These are phyloP conservation scores for Drosophila borborema DNA, from an alignment of 2,888 invertebrate species.

Conservation along the genomic window DNA sequence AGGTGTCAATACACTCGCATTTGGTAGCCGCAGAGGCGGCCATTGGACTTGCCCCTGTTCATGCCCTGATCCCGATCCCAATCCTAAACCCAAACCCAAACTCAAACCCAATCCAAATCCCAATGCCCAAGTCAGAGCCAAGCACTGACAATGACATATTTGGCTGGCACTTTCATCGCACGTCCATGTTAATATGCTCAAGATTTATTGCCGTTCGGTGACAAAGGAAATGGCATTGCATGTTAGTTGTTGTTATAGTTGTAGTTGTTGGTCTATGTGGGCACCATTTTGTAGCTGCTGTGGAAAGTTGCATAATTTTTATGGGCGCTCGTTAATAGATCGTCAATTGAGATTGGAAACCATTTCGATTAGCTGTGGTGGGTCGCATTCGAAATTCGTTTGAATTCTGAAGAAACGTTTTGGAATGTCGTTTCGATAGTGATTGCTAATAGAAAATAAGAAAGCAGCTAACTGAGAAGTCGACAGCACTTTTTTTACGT, in stretches of 20 bases:
- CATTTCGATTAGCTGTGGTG: constrained; percentile 55
- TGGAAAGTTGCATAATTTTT: constrained; percentile 73
- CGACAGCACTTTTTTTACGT: background rate
- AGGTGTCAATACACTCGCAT: constrained; percentile 76
- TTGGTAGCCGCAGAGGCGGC: constrained; percentile 73
- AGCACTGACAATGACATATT: constrained; percentile 77
- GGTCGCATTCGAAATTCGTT: constrained; percentile 55
- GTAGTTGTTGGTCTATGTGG: constrained; percentile 37
- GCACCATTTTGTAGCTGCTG: constrained; percentile 72
- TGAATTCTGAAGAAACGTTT: constrained; percentile 38
- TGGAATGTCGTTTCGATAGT: constrained; percentile 37
- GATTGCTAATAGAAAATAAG: constrained; percentile 10
- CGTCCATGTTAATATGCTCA: constrained; percentile 79
- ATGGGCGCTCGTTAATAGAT: constrained; percentile 73
- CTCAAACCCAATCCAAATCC: constrained; percentile 23
- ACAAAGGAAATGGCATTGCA: constrained; percentile 79
- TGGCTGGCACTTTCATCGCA: constrained; percentile 79
- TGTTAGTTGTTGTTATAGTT: constrained; percentile 51
- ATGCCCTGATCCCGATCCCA: constrained; percentile 14
- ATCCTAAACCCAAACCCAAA: constrained; percentile 3
- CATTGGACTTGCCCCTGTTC: constrained; percentile 39
- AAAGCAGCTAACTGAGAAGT: background rate
- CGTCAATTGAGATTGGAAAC: constrained; percentile 71
- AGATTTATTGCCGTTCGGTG: constrained; percentile 70
- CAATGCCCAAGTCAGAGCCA: constrained; percentile 34